A percentile compares a stretch with the other conserved stretches of the same genome.
These are phyloP conservation scores for Porphyrio hochstetteri DNA, from an alignment of 2,113 vertebrate species.

Conservation along the genomic window DNA sequence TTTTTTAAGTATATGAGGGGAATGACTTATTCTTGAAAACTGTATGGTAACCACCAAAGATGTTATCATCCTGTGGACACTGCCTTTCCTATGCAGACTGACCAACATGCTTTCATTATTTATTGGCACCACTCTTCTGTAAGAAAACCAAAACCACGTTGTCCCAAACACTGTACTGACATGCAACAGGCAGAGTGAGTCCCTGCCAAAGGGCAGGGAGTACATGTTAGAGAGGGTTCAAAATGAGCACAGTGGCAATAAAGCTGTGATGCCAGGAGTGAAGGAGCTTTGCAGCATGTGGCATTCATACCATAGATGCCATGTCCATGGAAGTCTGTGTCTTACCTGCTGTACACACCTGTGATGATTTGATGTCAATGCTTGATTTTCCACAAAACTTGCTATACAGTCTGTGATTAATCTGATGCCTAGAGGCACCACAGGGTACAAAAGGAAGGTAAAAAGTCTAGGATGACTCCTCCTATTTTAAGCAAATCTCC, in stretches of 20 bases:
- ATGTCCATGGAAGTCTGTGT: background rate
- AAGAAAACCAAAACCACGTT: slow-evolving; percentile 19
- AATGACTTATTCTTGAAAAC: slow-evolving; percentile 31
- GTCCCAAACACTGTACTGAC: background rate
- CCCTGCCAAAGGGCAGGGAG: background rate
- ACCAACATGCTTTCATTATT: background rate
- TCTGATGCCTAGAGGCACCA: background rate
- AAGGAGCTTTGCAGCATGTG: background rate
- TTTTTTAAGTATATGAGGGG: background rate
- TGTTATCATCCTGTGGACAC: slow-evolving; percentile 1
- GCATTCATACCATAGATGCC: background rate
- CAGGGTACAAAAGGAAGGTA: background rate
- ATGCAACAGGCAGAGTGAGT: background rate
- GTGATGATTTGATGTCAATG: background rate
- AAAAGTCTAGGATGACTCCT: background rate
- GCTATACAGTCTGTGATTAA: background rate
- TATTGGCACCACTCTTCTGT: background rate
- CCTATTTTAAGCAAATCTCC: background rate
- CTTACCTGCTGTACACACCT: background rate
- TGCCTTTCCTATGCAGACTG: slow-evolving; percentile 22
- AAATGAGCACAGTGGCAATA: background rate
- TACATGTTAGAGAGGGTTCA: background rate
- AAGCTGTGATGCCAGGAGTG: background rate
- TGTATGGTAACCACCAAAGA: slow-evolving; percentile 8
- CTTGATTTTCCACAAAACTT: background rate